Evolutionary conservation across 1,140 invertebrate species (phyloP), one percentile per base, ranked within the genome.

Genomic region (Acyrthosiphon pisum): DNA sequence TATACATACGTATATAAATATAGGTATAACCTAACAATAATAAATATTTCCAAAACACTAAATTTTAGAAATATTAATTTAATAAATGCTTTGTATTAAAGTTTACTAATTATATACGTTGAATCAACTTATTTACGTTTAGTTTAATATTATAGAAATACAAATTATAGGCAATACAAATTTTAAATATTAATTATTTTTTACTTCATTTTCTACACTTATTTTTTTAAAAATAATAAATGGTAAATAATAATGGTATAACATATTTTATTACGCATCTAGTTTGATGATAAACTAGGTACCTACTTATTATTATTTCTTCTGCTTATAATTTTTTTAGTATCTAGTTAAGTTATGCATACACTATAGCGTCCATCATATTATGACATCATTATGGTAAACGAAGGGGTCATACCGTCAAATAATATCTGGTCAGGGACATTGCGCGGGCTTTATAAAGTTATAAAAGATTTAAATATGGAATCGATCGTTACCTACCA

Each of bases 381-480:
- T 20, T 89, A 84, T 93, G 91, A 56, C 81, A 93, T 93, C 48
- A 93, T 86, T 93, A 53, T 86, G 35, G 22, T 84, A 84, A 93
- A 68, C 35, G n/a, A 26, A 41, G 81, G 81, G 46, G 91, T 93
- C 91, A 84, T 44, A 41, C 46, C 22, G 76, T 91, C 41, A 91
- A 76, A 91, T 68, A 91, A 76, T 91, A 76, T 91, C 14, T 93
- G 91, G 81, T 93, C 81, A 93, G 91, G 81, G 81, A 93, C 50
- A 56, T 93, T 44, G 50, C 50, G 37, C 81, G 30, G 23, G 91
- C 37, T 35, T 86, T 30, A 20, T 60, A 81, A 41, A 91, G 23
- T 93, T 41, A 30, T 48, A 46, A 93, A 46, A 46, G 6, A 46
- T 8, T 46, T 8, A 46, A 37, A 84, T 20, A 81, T 48, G 9